These are phyloP conservation scores for Aselliscus stoliczkanus DNA, from an alignment of 2,797 vertebrate genomes.

Conservation along the genomic window DNA sequence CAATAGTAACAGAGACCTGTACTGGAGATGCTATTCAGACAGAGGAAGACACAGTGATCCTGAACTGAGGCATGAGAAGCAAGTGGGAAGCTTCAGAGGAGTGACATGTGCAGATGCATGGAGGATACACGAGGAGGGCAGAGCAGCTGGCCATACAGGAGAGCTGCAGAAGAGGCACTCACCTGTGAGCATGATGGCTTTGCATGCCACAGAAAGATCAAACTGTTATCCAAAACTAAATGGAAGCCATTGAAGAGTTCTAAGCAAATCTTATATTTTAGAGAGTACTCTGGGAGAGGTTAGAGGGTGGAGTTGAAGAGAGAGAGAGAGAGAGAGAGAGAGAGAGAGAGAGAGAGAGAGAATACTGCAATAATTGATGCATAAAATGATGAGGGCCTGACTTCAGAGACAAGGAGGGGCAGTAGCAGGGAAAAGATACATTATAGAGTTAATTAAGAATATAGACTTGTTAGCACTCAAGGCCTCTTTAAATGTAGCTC, in stretches of 20 bases:
- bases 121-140: not conserved
- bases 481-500: not conserved
- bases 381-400: not conserved
- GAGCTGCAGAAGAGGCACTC: not conserved
- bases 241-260: not conserved
- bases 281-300: not conserved
- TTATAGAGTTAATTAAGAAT: not conserved
- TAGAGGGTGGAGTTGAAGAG: not conserved
- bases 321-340: not conserved
- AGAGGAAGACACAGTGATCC: not conserved
- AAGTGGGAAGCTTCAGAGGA: not conserved
- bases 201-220: not conserved
- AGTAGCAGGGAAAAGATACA: not conserved
- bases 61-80: not conserved
- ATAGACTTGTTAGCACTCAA: not conserved
- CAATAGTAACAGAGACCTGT: not conserved
- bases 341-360: not conserved
- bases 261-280: not conserved
- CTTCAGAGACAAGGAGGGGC: not conserved
- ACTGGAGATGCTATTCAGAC: not conserved
- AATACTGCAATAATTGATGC: not conserved
- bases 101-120: accelerated
- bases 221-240: not conserved
- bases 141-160: not conserved
- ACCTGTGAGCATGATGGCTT: not conserved